phyloP scores from a whole-genome alignment of 1,140 invertebrate species.

The Hirudo medicinalis region DNA sequence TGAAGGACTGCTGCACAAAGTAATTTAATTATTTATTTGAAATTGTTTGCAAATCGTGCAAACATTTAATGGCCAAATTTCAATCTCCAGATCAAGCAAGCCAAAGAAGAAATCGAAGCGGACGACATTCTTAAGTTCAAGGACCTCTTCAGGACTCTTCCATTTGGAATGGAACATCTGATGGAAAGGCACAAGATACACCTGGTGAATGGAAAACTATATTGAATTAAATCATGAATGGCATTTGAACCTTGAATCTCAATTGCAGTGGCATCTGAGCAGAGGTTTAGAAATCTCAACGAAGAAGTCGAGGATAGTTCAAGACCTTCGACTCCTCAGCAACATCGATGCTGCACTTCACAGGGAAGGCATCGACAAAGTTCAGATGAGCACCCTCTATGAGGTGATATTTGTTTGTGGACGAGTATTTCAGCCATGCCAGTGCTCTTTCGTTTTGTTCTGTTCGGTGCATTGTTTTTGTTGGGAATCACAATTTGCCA shows the following conservation, averaged over 20 bases:
- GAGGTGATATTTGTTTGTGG: no score
- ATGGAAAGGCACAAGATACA: constrained; percentile 17
- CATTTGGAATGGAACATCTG: constrained; percentile 12
- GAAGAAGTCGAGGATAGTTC: background rate
- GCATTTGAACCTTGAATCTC: background rate
- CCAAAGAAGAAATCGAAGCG: background rate
- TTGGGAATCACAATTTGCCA: no score
- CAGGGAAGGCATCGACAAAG: constrained; percentile 7
- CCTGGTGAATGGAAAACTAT: constrained; percentile 3
- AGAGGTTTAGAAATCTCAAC: constrained; percentile 11
- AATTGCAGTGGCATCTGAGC: constrained; percentile 12
- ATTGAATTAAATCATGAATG: background rate
- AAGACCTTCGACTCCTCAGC: background rate
- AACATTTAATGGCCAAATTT: background rate
- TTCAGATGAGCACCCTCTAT: no score
- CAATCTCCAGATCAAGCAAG: background rate
- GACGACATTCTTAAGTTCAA: constrained; percentile 9
- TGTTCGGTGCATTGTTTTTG: no score
- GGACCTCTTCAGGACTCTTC: constrained; percentile 13
- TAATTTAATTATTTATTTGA: background rate
- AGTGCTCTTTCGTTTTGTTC: no score
- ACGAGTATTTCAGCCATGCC: no score
- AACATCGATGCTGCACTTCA: background rate
- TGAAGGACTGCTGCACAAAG: background rate
- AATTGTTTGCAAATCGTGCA: background rate